Evolutionary conservation across 1,140 invertebrate species (phyloP).

Genomic region (Caenorhabditis tropicalis): DNA sequence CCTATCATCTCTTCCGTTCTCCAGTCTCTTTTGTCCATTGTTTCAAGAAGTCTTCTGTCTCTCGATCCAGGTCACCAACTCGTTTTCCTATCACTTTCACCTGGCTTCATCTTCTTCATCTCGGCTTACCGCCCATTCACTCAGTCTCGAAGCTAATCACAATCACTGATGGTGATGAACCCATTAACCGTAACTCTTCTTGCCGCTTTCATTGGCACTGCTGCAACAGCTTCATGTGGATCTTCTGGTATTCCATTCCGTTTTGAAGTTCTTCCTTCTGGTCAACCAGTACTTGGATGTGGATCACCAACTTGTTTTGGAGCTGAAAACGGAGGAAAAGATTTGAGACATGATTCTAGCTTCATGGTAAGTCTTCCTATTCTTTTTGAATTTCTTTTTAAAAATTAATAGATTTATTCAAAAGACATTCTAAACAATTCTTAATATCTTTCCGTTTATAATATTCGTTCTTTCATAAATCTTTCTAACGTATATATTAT

Average conservation of each 20-base stretch:
- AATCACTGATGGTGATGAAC: constrained; percentile 35
- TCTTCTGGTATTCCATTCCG: constrained; percentile 59
- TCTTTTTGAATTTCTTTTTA: too few relatives aligned
- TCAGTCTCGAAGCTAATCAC: constrained; percentile 40
- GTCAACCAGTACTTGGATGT: constrained; percentile 59
- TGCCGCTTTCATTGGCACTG: constrained; percentile 36
- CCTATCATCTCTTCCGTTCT: constrained; percentile 18
- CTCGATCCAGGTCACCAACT: constrained; percentile 40
- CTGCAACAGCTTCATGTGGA: constrained; percentile 46
- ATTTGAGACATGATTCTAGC: constrained; percentile 56
- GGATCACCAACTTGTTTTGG: constrained; percentile 60
- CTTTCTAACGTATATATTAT: too few relatives aligned
- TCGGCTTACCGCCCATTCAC: constrained; percentile 13
- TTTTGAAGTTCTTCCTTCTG: constrained; percentile 55
- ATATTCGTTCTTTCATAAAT: too few relatives aligned
- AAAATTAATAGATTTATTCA: too few relatives aligned
- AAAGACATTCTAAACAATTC: too few relatives aligned
- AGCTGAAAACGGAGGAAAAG: constrained; percentile 56
- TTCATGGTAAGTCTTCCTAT: constrained; percentile 51
- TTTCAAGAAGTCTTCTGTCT: constrained; percentile 17
- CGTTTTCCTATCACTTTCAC: constrained; percentile 44
- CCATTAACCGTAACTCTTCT: constrained; percentile 42
- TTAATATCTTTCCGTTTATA: too few relatives aligned
- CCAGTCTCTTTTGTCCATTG: constrained; percentile 28
- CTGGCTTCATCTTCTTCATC: constrained; percentile 14